These are phyloP conservation scores for Capitulum mitella DNA, from an alignment of 2,888 invertebrate genomes.

Conservation along the genomic window DNA sequence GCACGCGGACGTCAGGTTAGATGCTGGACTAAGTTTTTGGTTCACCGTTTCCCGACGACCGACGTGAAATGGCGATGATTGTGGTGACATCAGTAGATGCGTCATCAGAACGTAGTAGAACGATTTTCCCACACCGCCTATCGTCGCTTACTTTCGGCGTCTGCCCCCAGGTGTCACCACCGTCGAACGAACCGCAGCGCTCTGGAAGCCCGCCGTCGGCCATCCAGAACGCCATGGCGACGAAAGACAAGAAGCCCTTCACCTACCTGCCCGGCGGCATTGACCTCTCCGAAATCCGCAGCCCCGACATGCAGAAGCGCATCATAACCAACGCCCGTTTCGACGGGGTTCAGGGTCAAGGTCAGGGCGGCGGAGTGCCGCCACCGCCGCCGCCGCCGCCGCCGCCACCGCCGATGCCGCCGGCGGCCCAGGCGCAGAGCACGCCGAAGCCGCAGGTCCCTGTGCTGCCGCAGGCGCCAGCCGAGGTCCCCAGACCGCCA, in stretches of 20 bases:
- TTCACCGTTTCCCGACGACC: too few species aligned
- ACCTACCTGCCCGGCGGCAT: slow-evolving; percentile 93
- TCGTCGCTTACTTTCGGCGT: too few species aligned
- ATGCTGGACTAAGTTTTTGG: too few species aligned
- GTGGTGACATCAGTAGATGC: too few species aligned
- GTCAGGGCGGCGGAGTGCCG: slow-evolving; percentile 30
- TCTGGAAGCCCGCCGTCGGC: too few species aligned
- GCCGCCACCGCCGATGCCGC: slow-evolving; percentile 28
- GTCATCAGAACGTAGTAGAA: too few species aligned
- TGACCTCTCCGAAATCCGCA: slow-evolving; percentile 67
- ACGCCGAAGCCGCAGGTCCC: slow-evolving; percentile 14
- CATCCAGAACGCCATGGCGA: slow-evolving; percentile 77
- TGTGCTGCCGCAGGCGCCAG: not conserved
- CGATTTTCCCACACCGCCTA: too few species aligned
- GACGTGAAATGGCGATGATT: too few species aligned
- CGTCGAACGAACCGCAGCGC: slow-evolving; percentile 27
- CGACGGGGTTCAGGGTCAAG: slow-evolving; percentile 34
- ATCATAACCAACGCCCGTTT: slow-evolving; percentile 32
- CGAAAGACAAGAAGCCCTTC: slow-evolving; percentile 91
- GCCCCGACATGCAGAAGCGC: slow-evolving; percentile 34
- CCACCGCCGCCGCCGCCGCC: not conserved
- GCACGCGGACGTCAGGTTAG: too few species aligned
- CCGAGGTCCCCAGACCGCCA: not conserved
- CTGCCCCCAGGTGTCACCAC: not conserved
- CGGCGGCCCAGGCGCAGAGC: slow-evolving; percentile 26